Evolutionary conservation across 2,113 vertebrate genomes (phyloP), one percentile per base, ranked within the genome.

Genomic region (Morone chrysops): DNA sequence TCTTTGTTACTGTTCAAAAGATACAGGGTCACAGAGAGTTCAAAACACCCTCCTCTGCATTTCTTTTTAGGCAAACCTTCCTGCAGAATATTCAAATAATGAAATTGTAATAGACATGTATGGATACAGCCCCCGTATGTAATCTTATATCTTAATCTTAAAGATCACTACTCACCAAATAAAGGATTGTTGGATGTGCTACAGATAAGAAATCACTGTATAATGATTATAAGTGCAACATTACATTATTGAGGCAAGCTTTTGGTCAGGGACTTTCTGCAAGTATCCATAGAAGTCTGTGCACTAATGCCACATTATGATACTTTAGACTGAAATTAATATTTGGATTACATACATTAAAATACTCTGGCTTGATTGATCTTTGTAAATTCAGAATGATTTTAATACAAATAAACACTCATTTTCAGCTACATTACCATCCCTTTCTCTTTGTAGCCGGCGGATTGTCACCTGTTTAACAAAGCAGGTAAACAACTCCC

Each of bases 1-100:
- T 65, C 59, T 74, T 25, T 67, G 70, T 62, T 48, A 17, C 45
- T 57, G 53, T 17, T 80, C 36, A 62, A 69, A 66, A 80, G 38
- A 22, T 25, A 48, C 22, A 31, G 36, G 79, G 80, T 84, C 83
- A 78, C 40, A 70, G 50, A 63, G 56, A 75, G 83, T 75, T 76
- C 45, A 67, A 8, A 9, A 60, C 36, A 20, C 9, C 6, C 22
- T 45, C 14, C 9, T 5, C 41, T 70, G 38, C 14, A 48, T 40
- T 9, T 66, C 4, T 61, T 47, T 38, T 38, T 20, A 56, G 36
- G 17, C 10, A 1, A 18, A n/a, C 11, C 41, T 17, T 43, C 4
- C 13, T 51, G 36, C 12, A 61, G 43, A 53, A 18, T 66, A 70
- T 70, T 56, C 11, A 82, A 20, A 66, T 45, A 18, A n/a, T 56